A percentile compares a stretch with the other conserved stretches of the same genome.
These are phyloP conservation scores for Cephalotes varians DNA, from an alignment of 2,888 invertebrate genomes.

Conservation along the genomic window DNA sequence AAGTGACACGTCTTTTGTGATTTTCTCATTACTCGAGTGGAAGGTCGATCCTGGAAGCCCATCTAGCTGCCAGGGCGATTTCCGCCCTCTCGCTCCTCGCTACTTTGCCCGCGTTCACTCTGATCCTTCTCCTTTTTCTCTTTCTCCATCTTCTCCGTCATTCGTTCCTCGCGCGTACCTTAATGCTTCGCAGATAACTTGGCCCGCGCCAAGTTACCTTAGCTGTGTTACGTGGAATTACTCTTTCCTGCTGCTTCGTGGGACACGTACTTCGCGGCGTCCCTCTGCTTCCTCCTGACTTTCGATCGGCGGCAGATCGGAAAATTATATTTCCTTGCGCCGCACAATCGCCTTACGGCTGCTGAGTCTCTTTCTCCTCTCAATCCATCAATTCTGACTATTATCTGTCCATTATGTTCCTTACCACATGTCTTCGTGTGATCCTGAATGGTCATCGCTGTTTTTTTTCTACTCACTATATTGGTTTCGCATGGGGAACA, in stretches of 20 bases:
- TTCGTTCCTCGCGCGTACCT: slow-evolving; percentile 51
- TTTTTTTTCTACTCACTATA: background rate
- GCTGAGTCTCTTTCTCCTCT: slow-evolving; percentile 12
- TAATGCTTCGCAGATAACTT: slow-evolving; percentile 63
- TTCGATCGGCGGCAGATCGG: slow-evolving; percentile 41
- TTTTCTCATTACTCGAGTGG: slow-evolving; percentile 76
- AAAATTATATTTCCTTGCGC: slow-evolving; percentile 60
- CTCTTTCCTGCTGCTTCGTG: slow-evolving; percentile 63
- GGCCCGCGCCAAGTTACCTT: slow-evolving; percentile 15
- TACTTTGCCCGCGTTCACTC: slow-evolving; percentile 35
- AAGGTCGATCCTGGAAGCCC: slow-evolving; percentile 65
- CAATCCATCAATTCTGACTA: background rate
- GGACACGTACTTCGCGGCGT: slow-evolving; percentile 52
- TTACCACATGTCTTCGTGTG: slow-evolving; percentile 1
- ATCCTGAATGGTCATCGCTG: background rate
- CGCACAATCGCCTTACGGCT: slow-evolving; percentile 50
- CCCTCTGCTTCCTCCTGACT: slow-evolving; percentile 1
- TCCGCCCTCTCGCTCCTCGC: slow-evolving; percentile 26
- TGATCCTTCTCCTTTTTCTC: slow-evolving; percentile 40
- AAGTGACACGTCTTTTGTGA: slow-evolving; percentile 73
- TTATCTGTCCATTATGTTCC: slow-evolving; percentile 38
- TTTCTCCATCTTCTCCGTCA: slow-evolving; percentile 13
- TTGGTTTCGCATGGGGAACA: background rate
- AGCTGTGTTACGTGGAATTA: slow-evolving; percentile 66
- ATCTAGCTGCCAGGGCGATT: slow-evolving; percentile 34